A percentile compares a stretch with the other conserved stretches of the same genome.
Conservation (phyloP, 2,113 vertebrate genomes). For the Rhinopithecus roxellana region DNA sequence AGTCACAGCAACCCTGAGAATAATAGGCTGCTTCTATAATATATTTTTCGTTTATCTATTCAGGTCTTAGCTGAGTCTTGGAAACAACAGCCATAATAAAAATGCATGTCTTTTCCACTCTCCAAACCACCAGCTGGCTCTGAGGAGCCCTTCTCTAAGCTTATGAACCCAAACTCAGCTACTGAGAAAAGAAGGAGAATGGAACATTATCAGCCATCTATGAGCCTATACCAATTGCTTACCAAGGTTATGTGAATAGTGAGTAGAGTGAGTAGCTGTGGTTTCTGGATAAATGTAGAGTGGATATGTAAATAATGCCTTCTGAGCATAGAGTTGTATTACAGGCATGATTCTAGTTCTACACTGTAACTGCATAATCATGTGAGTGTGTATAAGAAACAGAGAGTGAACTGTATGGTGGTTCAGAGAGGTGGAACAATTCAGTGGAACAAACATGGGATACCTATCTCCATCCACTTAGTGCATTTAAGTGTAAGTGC, state of each 20-base stretch:
- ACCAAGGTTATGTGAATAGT: neutral
- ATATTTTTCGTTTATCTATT: neutral
- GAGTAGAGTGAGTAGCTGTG: neutral
- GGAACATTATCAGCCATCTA: neutral
- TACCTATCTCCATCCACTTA: neutral
- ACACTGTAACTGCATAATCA: neutral
- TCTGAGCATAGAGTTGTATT: neutral
- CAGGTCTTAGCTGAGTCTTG: neutral
- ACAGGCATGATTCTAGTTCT: slow-evolving; percentile 3
- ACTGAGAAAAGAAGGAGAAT: neutral
- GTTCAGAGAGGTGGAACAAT: neutral
- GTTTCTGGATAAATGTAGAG: neutral
- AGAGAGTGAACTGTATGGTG: neutral
- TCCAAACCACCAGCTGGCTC: neutral
- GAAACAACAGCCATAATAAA: neutral
- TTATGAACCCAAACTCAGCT: neutral
- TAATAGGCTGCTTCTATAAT: neutral
- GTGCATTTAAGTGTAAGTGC: neutral
- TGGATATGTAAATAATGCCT: neutral
- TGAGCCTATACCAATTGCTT: neutral
- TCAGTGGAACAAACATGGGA: neutral
- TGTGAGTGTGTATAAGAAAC: neutral
- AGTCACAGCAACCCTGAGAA: neutral
- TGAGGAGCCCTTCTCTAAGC: neutral
- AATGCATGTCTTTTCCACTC: neutral